A percentile compares a stretch with the other conserved stretches of the same genome.
phyloP scores from a whole-genome alignment of 2,113 vertebrate species.

The Otocyon megalotis region DNA sequence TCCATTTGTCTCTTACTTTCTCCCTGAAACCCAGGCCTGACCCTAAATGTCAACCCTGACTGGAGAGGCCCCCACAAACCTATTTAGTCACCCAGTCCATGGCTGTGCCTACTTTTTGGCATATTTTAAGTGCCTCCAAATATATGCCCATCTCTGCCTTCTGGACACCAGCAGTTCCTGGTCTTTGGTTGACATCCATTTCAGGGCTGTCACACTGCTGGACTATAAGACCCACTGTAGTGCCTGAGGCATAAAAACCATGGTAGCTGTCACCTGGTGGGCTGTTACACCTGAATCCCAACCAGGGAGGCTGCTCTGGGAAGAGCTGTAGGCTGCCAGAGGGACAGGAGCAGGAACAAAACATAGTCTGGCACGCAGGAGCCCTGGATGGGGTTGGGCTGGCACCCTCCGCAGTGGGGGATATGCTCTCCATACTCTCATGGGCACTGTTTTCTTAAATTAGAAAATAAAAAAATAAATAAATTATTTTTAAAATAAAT shows the following conservation, averaged over 20 bases:
- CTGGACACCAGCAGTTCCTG: background rate
- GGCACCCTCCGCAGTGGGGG: fast-evolving
- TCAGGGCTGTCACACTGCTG: background rate
- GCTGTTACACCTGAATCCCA: background rate
- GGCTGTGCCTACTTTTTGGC: background rate
- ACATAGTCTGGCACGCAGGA: background rate
- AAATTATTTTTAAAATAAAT: background rate
- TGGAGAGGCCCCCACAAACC: background rate
- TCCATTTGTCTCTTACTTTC: background rate
- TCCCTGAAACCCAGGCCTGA: background rate
- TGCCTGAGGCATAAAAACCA: background rate
- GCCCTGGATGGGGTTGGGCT: background rate
- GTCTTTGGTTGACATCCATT: background rate
- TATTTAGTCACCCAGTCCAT: background rate
- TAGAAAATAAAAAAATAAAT: background rate
- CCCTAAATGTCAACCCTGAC: background rate
- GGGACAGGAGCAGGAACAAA: background rate
- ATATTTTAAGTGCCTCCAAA: background rate
- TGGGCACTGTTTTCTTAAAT: background rate
- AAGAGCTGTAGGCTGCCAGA: background rate
- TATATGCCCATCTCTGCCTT: background rate
- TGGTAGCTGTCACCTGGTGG: background rate
- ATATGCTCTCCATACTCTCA: fast-evolving
- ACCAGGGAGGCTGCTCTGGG: background rate
- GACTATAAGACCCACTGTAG: background rate